Evolutionary conservation across 1,140 invertebrate species (phyloP).

Genomic region (Frieseomelitta varia): DNA sequence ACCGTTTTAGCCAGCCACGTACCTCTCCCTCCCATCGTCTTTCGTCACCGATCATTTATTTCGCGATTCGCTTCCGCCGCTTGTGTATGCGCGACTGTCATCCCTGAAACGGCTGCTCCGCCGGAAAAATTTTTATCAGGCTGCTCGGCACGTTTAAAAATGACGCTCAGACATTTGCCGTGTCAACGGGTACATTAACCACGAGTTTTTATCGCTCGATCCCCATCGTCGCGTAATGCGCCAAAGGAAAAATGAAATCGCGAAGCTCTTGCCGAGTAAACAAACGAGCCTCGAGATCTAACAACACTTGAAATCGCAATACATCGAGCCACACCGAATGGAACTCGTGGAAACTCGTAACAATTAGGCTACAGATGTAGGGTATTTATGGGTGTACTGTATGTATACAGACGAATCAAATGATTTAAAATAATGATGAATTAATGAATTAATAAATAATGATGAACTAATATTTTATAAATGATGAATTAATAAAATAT

Average conservation of each 20-base stretch:
- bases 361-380: too few relatives aligned
- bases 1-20: constrained; percentile 16
- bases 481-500: too few relatives aligned
- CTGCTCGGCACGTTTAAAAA: background rate
- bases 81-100: constrained; percentile 24
- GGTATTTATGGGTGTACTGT: too few relatives aligned
- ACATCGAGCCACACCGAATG: too few relatives aligned
- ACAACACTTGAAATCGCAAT: background rate
- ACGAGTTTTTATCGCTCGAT: background rate
- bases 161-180: background rate
- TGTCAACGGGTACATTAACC: constrained; percentile 16
- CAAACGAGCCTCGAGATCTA: background rate
- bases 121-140: constrained; percentile 28
- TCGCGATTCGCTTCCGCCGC: constrained; percentile 32
- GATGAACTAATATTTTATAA: too few relatives aligned
- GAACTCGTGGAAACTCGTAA: too few relatives aligned
- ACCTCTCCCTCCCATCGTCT: constrained; percentile 35
- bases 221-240: background rate
- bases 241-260: background rate
- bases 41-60: constrained; percentile 63
- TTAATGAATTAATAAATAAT: too few relatives aligned
- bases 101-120: background rate
- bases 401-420: too few relatives aligned
- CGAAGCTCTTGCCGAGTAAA: background rate
- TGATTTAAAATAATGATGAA: too few relatives aligned